Conservation (phyloP, 2,797 vertebrate species). For the Adelosebastes latens region DNA sequence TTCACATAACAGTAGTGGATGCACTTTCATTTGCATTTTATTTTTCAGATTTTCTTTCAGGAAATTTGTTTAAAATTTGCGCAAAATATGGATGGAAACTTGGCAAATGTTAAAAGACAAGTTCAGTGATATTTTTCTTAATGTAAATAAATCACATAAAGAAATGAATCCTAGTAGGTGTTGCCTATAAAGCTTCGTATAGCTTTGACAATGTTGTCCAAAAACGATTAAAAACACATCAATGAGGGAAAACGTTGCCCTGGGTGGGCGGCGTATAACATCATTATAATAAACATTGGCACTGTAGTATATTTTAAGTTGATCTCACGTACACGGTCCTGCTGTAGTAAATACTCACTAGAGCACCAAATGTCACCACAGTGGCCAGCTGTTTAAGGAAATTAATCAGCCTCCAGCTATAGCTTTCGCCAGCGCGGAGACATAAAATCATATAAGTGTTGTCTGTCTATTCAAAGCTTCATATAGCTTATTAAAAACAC, state of each 20-base stretch:
- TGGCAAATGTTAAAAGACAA: no score
- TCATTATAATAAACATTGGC: neutral
- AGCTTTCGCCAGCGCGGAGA: no score
- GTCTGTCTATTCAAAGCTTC: no score
- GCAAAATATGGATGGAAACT: no score
- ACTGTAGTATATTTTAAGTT: neutral
- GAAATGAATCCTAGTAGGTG: no score
- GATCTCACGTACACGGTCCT: accelerated
- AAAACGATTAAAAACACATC: neutral
- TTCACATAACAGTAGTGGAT: no score
- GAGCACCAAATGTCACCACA: neutral
- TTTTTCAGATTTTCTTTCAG: neutral
- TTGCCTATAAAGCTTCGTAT: no score
- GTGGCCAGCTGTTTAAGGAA: neutral
- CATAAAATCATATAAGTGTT: no score
- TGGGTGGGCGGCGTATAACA: neutral
- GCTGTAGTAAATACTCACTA: neutral
- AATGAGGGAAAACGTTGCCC: neutral
- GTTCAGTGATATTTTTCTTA: no score
- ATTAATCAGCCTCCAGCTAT: neutral
- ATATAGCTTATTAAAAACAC: no score
- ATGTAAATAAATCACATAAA: no score
- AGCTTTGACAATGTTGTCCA: neutral
- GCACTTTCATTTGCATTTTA: neutral
- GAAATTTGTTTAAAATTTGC: accelerated